These are phyloP conservation scores for Callorhinus ursinus DNA, from an alignment of 2,113 vertebrate genomes.

Conservation along the genomic window DNA sequence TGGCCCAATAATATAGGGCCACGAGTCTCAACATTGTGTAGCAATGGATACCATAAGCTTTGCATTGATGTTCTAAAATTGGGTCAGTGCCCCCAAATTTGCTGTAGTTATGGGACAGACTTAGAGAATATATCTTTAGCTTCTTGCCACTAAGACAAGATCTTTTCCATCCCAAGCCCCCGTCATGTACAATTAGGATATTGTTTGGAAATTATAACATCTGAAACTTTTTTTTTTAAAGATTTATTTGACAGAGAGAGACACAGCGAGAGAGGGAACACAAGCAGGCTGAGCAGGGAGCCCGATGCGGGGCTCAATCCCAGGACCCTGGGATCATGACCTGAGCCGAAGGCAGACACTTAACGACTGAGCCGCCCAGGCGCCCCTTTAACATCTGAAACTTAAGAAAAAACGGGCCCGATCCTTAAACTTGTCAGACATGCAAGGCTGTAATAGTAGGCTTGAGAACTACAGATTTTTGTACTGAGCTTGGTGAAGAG, in stretches of 20 bases:
- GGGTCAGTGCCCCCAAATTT: neutral
- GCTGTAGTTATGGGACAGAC: conserved; percentile 6
- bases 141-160: neutral
- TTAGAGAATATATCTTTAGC: neutral
- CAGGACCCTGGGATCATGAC: no score
- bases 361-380: no score
- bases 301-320: no score
- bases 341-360: no score
- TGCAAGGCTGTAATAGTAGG: conserved; percentile 13
- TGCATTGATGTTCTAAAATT: conserved; percentile 21
- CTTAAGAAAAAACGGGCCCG: conserved; percentile 11
- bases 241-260: no score
- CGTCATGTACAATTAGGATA: conserved; percentile 15
- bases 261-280: no score
- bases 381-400: conserved; percentile 14
- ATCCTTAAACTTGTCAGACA: conserved; percentile 51
- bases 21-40: neutral
- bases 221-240: neutral
- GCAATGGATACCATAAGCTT: neutral
- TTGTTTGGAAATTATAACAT: conserved; percentile 39
- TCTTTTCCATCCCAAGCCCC: neutral
- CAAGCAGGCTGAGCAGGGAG: no score
- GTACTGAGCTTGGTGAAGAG: conserved; percentile 40
- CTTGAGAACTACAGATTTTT: conserved; percentile 53
- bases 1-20: neutral